These are phyloP conservation scores for Acanthosepion lycidas DNA, from an alignment of 2,888 invertebrate genomes.

Conservation along the genomic window DNA sequence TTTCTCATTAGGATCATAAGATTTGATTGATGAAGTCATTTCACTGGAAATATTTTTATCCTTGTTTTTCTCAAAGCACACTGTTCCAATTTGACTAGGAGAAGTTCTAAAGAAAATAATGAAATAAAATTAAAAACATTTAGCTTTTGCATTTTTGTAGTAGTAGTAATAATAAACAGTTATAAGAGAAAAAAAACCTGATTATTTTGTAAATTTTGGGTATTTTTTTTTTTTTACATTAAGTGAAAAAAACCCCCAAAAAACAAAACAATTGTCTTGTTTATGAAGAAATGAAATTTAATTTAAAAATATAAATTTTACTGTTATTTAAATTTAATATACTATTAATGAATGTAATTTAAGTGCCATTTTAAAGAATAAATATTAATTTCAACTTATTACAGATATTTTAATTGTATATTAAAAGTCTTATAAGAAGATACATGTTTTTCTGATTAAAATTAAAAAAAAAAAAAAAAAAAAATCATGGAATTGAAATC, in stretches of 20 bases:
- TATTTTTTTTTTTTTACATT: too few relatives aligned
- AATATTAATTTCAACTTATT: not conserved
- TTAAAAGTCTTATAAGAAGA: not conserved
- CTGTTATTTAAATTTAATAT: too few relatives aligned
- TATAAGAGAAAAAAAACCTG: too few relatives aligned
- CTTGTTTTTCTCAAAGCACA: not conserved
- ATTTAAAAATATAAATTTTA: too few relatives aligned
- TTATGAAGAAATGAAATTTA: too few relatives aligned
- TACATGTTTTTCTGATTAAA: not conserved
- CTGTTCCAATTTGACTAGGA: slow-evolving; percentile 44
- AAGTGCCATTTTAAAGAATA: too few relatives aligned
- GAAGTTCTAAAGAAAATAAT: not conserved
- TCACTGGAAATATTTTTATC: not conserved
- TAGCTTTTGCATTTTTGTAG: too few relatives aligned
- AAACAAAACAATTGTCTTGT: too few relatives aligned
- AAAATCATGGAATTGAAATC: not conserved
- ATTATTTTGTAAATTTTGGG: too few relatives aligned
- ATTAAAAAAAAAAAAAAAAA: not conserved
- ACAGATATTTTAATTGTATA: not conserved
- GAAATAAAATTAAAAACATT: not conserved
- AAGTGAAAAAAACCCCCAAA: too few relatives aligned
- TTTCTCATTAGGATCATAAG: not conserved
- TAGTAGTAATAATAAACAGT: too few relatives aligned
- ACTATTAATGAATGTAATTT: too few relatives aligned
- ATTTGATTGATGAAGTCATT: slow-evolving; percentile 39